These are phyloP conservation scores for Diarsia rubi DNA, from an alignment of 2,888 invertebrate species.

Conservation along the genomic window DNA sequence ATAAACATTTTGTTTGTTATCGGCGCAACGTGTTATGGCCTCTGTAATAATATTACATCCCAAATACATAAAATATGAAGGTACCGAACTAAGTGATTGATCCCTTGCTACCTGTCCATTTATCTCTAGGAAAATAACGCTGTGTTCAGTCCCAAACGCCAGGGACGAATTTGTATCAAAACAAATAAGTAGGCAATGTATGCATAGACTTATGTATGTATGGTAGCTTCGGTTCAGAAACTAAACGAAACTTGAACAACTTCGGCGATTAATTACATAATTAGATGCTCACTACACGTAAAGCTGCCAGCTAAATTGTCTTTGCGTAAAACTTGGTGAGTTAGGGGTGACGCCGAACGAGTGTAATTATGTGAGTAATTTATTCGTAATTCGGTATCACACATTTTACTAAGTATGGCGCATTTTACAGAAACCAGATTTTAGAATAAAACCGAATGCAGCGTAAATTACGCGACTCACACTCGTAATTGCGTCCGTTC, in stretches of 20 bases:
- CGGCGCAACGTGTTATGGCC: conserved; percentile 5
- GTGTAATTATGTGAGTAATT: not conserved
- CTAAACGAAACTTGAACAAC: conserved; percentile 22
- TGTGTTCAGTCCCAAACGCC: not conserved
- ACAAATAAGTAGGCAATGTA: not conserved
- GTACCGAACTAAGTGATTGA: conserved; percentile 52
- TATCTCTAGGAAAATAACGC: conserved; percentile 41
- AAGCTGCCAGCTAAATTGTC: conserved; percentile 27
- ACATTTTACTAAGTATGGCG: not conserved
- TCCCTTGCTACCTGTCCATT: conserved; percentile 29
- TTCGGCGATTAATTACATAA: conserved; percentile 18
- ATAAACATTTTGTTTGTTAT: conserved; percentile 17
- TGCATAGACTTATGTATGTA: conserved; percentile 1
- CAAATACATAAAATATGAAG: conserved; percentile 58
- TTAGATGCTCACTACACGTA: conserved; percentile 23
- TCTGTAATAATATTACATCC: conserved; percentile 30
- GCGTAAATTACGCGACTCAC: not conserved
- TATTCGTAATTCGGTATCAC: not conserved
- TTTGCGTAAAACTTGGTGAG: conserved; percentile 40
- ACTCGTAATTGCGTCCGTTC: not conserved
- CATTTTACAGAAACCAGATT: conserved; percentile 1
- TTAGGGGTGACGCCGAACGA: not conserved
- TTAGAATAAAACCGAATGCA: not conserved
- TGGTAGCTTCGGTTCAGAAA: conserved; percentile 15
- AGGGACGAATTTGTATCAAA: not conserved